Evolutionary conservation across 2,797 vertebrate genomes (phyloP), one percentile per base, ranked within the genome.

Genomic region (Kryptopterus vitreolus): DNA sequence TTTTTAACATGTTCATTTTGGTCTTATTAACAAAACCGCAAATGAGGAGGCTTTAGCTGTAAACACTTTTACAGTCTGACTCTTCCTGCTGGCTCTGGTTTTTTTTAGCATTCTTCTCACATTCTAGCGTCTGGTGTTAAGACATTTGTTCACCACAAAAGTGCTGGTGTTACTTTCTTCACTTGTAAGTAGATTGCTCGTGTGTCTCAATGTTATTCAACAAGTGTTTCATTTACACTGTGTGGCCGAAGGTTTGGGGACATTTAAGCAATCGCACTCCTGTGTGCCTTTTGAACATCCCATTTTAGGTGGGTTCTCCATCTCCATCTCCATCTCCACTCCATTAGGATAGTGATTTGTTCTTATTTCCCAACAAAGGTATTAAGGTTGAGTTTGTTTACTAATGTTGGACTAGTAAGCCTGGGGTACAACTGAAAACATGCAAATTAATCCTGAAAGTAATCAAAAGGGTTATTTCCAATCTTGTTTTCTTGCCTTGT

Each of bases 121-220:
- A 38, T 43, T 73, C 31, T 62, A 29, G 29, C 43, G 63, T 38
- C 63, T 24, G 63, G 20, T 24, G 63, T 66, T 24, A 22, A 43
- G 63, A 66, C 35, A 24, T 81, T 65, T 48, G 33, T 71, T 62
- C 55, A 35, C 9, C 66, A n/a, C 70, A 82, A 81, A 78, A 72
- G 69, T 7, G 35, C 84, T 80, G 75, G 84, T 82, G 80, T 73
- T 82, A 88, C 83, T 86, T 68, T 83, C 68, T 74, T 63, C 48
- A 22, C 38, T 35, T 55, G 62, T 20, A 4, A 50, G 55, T 9
- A 0, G 9, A 35, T 35, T 62, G 59, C 38, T 33, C 62, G 5
- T 33, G 29, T 66, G 22, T 43, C 35, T 66, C 20, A 65, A 38
- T 6, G 8, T 33, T 62, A 33, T 33, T 62, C 59, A 59, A 26